Percentiles rank a stretch among this genome's conserved stretches.
These are phyloP conservation scores for Poecilia picta DNA, from an alignment of 2,797 vertebrate genomes.

Conservation along the genomic window DNA sequence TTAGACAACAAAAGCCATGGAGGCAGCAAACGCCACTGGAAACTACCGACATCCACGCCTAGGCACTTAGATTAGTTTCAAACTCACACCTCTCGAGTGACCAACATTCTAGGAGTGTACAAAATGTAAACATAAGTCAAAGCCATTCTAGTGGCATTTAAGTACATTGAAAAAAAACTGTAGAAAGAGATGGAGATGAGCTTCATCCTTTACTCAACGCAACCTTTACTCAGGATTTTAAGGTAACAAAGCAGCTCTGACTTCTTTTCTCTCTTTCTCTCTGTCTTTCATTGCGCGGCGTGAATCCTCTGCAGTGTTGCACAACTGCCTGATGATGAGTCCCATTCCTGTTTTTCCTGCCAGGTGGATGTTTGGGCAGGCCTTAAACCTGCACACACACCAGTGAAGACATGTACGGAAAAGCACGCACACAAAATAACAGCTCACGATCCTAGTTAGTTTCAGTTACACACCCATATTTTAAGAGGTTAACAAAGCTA, in stretches of 20 bases:
- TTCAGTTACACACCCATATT: slow-evolving; percentile 62
- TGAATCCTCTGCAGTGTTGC: slow-evolving; percentile 73
- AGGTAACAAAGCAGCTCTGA: slow-evolving; percentile 48
- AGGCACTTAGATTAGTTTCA: slow-evolving; percentile 20
- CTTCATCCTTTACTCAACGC: slow-evolving; percentile 2
- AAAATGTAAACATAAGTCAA: slow-evolving; percentile 1
- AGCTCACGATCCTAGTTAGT: slow-evolving; percentile 39
- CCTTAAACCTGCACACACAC: slow-evolving; percentile 56
- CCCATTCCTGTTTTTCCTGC: slow-evolving; percentile 86
- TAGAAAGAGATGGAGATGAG: not conserved
- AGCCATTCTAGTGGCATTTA: not conserved
- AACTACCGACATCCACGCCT: slow-evolving; percentile 22
- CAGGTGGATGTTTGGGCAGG: slow-evolving; percentile 79
- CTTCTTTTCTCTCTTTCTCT: slow-evolving; percentile 33
- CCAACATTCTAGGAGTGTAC: not conserved
- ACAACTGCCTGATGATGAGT: slow-evolving; percentile 74
- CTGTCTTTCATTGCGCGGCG: slow-evolving; percentile 33
- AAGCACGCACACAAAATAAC: slow-evolving; percentile 8
- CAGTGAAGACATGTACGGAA: slow-evolving; percentile 29
- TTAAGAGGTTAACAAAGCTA: slow-evolving; percentile 31
- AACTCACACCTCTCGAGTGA: slow-evolving; percentile 18
- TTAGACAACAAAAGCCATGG: slow-evolving; percentile 33
- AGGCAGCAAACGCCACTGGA: slow-evolving; percentile 25
- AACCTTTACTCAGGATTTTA: slow-evolving; percentile 48
- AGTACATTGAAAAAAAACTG: not conserved